Base-by-base conservation (phyloP, 1,140 invertebrate genomes). In the Tetragnatha versicolor region DNA sequence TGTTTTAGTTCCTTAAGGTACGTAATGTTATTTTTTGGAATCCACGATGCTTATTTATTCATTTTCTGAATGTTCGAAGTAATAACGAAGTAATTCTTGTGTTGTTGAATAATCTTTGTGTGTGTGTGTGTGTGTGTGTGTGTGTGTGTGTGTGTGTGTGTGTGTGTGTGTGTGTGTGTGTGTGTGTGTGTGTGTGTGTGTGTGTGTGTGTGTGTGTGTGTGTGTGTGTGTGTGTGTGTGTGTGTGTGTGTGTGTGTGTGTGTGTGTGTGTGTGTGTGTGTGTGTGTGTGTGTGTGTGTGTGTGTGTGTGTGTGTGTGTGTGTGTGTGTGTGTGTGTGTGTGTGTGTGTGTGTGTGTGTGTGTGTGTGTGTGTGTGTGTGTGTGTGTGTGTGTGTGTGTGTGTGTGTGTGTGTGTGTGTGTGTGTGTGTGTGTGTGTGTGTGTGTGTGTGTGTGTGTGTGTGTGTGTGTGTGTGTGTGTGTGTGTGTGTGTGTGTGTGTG, bases 401-500 rank as follows among this genome's bases (percentile, higher is more conserved):
- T 53, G 55, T 60, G 55, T 37, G 31, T 37, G 55, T 60, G 29
- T 60, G 55, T 33, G 29, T 31, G 55, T 60, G 55, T 60, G 55
- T 60, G 55, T 60, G 55, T 60, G 29, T 60, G 55, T 60, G 55
- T 37, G 55, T 37, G 55, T 60, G 29, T 37, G 55, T 37, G 55
- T 60, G 55, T 60, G 29, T 60, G 55, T 60, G 55, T 60, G 55
- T 60, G 29, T 60, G 55, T 60, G 29, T 37, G 33, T 37, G 55
- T 60, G 55, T 60, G 29, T 60, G 55, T 60, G 55, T 37, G 55
- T 60, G 55, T 35, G 29, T 60, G 55, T 60, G 55, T 60, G 55
- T 60, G 55, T 60, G 55, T 60, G 29, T 60, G 55, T 60, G 29
- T 37, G 55, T 37, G 55, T 60, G 55, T 33, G 29, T 60, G 29